phyloP scores from a whole-genome alignment of 2,888 invertebrate genomes.

The Apodemia duryi region DNA sequence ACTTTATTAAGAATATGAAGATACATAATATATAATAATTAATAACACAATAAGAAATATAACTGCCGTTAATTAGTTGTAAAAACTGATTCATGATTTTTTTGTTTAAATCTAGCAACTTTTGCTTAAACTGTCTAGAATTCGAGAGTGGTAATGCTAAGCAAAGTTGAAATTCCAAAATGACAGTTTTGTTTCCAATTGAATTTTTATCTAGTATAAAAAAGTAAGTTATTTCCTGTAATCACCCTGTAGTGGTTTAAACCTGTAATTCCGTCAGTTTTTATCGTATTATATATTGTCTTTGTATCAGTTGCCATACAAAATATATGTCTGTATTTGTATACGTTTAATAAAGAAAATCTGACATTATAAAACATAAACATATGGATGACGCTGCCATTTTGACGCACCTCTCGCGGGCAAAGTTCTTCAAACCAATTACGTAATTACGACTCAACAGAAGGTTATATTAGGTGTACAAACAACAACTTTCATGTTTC shows the following conservation, averaged over 20 bases:
- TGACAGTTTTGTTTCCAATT: neutral
- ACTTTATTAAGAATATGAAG: too few relatives aligned
- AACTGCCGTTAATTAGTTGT: neutral
- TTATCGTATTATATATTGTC: too few relatives aligned
- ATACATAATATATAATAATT: too few relatives aligned
- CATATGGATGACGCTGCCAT: neutral
- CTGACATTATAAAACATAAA: neutral
- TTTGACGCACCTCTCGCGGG: neutral
- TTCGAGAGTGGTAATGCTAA: neutral
- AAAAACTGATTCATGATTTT: neutral
- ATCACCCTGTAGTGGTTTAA: too few relatives aligned
- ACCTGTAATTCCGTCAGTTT: too few relatives aligned
- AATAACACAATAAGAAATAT: too few relatives aligned
- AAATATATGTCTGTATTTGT: too few relatives aligned
- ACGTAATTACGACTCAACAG: neutral
- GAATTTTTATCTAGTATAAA: too few relatives aligned
- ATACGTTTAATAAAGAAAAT: neutral
- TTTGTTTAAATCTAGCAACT: neutral
- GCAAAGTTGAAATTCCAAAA: neutral
- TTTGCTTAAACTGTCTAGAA: neutral
- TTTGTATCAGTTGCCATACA: too few relatives aligned
- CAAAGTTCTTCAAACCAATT: constrained; percentile 5
- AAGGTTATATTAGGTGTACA: constrained; percentile 23
- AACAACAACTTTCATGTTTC: constrained; percentile 21
- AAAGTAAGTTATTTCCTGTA: too few relatives aligned